These are phyloP conservation scores for Acanthurus tractus DNA, from an alignment of 2,797 vertebrate species.

Conservation along the genomic window DNA sequence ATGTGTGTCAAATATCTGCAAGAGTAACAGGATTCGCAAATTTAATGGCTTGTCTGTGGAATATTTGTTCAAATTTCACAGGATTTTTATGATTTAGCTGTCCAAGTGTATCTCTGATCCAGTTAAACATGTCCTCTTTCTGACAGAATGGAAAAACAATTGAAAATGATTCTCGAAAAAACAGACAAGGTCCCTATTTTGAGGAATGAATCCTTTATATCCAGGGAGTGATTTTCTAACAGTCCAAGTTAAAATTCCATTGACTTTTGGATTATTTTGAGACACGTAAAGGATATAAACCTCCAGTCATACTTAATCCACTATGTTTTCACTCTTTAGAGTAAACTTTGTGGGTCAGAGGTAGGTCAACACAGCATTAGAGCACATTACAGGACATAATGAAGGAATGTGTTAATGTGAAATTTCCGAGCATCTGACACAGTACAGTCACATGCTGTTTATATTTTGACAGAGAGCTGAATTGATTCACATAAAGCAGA, in stretches of 20 bases:
- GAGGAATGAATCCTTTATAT: not conserved
- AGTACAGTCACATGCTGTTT: conserved; percentile 25
- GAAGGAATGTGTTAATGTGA: conserved; percentile 13
- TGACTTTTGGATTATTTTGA: conserved; percentile 35
- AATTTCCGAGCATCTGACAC: conserved; percentile 21
- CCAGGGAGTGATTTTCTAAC: not conserved
- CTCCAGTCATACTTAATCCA: conserved; percentile 19
- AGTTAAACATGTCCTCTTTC: conserved; percentile 11
- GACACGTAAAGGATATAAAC: conserved; percentile 8
- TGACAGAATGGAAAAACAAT: conserved; percentile 23
- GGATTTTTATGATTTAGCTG: not conserved
- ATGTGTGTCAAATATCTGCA: not conserved
- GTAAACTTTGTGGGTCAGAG: conserved; percentile 25
- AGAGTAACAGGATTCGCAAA: not conserved
- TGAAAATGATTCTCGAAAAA: conserved; percentile 20
- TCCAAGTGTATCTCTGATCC: conserved; percentile 8
- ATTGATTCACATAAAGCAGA: conserved; percentile 13
- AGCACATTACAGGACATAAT: not conserved
- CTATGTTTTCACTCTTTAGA: conserved; percentile 41
- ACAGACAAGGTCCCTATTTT: conserved; percentile 17
- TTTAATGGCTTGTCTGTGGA: not conserved
- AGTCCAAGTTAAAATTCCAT: conserved; percentile 14
- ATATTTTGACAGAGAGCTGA: conserved; percentile 42
- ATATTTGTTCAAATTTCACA: conserved; percentile 11
- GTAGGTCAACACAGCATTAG: conserved; percentile 4